A percentile compares a stretch with the other conserved stretches of the same genome.
Evolutionary conservation across 2,888 invertebrate species (phyloP).

Genomic region (Hanleya hanleyi): DNA sequence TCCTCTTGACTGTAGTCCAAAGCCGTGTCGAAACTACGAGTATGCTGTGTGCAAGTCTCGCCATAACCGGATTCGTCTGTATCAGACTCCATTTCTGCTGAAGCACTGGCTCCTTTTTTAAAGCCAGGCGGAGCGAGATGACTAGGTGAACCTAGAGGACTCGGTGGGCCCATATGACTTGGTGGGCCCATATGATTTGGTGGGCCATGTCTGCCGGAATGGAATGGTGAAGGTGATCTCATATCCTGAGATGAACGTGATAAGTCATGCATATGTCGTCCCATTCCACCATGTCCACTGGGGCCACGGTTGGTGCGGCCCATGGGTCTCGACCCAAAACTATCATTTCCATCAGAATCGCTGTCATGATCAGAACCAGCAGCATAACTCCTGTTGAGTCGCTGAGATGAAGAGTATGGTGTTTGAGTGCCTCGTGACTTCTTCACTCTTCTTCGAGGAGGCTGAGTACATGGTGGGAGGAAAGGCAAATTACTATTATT

Average conservation of each 20-base stretch:
- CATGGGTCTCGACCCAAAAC: not conserved
- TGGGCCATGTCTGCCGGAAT: not conserved
- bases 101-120: not conserved
- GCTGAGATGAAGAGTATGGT: not conserved
- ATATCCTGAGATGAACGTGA: not conserved
- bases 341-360: not conserved
- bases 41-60: constrained; percentile 67
- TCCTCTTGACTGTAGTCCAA: constrained; percentile 35
- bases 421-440: constrained; percentile 6
- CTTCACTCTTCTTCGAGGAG: not conserved
- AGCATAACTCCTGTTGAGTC: not conserved
- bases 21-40: constrained; percentile 65
- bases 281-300: not conserved
- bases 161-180: not conserved
- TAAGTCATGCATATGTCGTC: not conserved
- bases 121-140: not conserved
- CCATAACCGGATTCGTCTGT: constrained; percentile 69
- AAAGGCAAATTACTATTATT: too few relatives aligned
- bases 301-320: not conserved
- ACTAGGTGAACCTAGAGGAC: not conserved
- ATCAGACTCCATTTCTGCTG: constrained; percentile 53
- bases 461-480: too few relatives aligned
- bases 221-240: not conserved
- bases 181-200: not conserved
- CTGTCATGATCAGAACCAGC: constrained; percentile 7